A percentile compares a stretch with the other conserved stretches of the same genome.
Conservation (phyloP, 2,888 invertebrate genomes). For the Monoplex corrugatus region DNA sequence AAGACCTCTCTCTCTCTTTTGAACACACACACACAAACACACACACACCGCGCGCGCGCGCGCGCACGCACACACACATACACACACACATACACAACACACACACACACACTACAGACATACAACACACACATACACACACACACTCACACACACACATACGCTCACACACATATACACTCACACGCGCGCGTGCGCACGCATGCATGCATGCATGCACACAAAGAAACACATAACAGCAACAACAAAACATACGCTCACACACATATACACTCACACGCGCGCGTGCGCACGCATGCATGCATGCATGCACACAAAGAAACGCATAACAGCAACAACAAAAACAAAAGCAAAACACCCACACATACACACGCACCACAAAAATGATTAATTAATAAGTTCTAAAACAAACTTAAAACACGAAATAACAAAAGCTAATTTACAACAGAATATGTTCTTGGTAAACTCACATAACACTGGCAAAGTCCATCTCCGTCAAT, state of each 20-base stretch:
- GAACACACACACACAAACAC: not conserved
- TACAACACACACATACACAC: not conserved
- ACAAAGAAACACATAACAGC: no score
- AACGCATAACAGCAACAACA: no score
- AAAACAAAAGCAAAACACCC: no score
- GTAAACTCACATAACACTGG: conserved; percentile 65
- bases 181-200: not conserved
- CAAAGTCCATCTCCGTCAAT: conserved; percentile 69
- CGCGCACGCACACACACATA: not conserved
- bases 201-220: no score
- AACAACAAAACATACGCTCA: no score
- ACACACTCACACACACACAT: not conserved
- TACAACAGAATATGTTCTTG: not conserved
- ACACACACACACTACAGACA: not conserved
- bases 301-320: no score
- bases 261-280: no score
- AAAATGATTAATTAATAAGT: no score
- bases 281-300: no score
- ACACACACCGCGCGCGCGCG: not conserved
- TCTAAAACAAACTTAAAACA: not conserved
- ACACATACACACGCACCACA: no score
- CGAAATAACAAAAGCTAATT: not conserved
- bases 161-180: not conserved
- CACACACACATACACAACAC: not conserved
- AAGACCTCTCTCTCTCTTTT: no score